Conservation (phyloP, 2,797 vertebrate genomes). For the Sebastes alutus region DNA sequence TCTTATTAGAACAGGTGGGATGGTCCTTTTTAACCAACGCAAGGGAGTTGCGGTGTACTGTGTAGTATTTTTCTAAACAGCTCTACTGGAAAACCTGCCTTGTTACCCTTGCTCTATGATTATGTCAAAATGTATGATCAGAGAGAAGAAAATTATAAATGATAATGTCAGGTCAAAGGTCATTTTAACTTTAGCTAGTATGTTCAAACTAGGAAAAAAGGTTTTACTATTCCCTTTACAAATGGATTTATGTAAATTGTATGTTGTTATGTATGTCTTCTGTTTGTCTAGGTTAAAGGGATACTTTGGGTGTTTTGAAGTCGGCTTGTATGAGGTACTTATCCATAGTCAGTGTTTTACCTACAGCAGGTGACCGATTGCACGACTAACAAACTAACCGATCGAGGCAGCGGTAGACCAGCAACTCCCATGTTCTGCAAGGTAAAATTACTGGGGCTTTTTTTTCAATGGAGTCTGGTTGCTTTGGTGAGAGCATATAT, state of each 20-base stretch:
- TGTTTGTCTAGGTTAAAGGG: neutral
- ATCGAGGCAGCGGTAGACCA: too few species aligned
- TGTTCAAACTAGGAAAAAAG: neutral
- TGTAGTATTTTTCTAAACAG: too few species aligned
- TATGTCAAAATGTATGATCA: neutral
- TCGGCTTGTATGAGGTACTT: too few species aligned
- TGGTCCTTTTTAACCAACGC: neutral
- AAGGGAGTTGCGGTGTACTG: neutral
- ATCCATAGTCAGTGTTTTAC: too few species aligned
- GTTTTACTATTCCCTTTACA: neutral
- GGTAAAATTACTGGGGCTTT: too few species aligned
- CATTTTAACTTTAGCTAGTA: neutral
- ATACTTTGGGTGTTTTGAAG: too few species aligned
- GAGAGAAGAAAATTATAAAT: neutral
- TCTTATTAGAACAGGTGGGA: neutral
- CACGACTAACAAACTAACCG: too few species aligned
- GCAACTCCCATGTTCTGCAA: too few species aligned
- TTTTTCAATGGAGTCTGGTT: too few species aligned
- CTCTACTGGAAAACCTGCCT: neutral
- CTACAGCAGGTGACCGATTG: fast-evolving
- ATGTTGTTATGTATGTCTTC: neutral
- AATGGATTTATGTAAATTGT: neutral
- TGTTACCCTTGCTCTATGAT: neutral
- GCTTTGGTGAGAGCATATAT: too few species aligned
- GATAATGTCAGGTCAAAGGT: neutral